phyloP scores from a whole-genome alignment of 2,797 vertebrate species.

The Euphonia xanthogaster region DNA sequence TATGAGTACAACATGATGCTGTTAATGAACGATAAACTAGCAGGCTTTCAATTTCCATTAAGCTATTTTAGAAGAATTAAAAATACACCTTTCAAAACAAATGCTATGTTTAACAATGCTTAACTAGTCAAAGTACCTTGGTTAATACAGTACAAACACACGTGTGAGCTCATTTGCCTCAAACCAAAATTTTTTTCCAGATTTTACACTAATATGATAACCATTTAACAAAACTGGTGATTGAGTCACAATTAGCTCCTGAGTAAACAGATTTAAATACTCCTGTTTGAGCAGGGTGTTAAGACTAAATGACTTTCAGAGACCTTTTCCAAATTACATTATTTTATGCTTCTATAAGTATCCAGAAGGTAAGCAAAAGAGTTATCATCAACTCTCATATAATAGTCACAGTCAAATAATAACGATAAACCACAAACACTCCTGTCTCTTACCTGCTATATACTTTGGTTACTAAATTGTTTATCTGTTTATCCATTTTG shows the following conservation, averaged over 20 bases:
- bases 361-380: not conserved
- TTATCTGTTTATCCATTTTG: conserved; percentile 89
- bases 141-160: not conserved
- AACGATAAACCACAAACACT: not conserved
- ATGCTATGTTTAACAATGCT: not conserved
- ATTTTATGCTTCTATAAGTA: not conserved
- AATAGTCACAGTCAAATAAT: not conserved
- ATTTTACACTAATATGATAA: not conserved
- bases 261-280: not conserved
- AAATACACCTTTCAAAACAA: not conserved
- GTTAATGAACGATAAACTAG: not conserved
- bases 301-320: not conserved
- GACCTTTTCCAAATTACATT: not conserved
- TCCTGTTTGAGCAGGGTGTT: not conserved
- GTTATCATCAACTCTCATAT: not conserved
- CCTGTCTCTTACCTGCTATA: conserved; percentile 83
- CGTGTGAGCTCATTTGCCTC: not conserved
- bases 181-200: not conserved
- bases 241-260: not conserved
- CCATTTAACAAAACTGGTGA: not conserved
- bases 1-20: not conserved
- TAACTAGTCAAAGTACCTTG: not conserved
- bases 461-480: conserved; percentile 84
- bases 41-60: not conserved
- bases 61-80: not conserved